Conservation (phyloP, 2,888 invertebrate genomes). For the Micropterix aruncella region DNA sequence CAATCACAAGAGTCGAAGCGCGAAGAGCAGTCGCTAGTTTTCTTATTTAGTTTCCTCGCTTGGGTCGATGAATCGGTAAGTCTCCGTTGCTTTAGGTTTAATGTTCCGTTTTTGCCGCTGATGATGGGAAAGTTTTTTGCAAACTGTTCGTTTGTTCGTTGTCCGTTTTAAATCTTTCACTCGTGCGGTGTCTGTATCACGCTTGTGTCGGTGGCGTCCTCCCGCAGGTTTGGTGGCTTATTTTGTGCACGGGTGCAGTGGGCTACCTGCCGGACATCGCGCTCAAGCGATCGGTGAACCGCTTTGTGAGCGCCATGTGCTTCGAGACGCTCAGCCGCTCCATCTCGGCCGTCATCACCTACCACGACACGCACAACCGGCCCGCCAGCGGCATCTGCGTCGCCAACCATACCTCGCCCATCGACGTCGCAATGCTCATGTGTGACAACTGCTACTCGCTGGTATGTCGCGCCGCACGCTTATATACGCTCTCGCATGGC, state of each 20-base stretch:
- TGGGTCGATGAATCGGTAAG: too few species aligned
- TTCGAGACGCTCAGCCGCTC: constrained; percentile 88
- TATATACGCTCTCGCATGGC: too few species aligned
- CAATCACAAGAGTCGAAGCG: too few species aligned
- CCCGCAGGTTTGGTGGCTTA: constrained; percentile 73
- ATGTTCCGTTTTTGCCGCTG: too few species aligned
- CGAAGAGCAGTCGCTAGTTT: too few species aligned
- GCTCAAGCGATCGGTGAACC: constrained; percentile 67
- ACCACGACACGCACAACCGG: constrained; percentile 75
- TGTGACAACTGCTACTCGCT: constrained; percentile 95
- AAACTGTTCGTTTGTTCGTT: too few species aligned
- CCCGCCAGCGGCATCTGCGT: constrained; percentile 85
- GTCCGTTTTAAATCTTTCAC: too few species aligned
- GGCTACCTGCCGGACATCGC: constrained; percentile 69
- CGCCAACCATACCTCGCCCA: constrained; percentile 98
- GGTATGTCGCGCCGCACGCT: constrained; percentile 48
- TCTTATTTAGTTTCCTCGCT: too few species aligned
- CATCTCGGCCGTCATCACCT: constrained; percentile 76
- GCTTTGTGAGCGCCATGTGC: constrained; percentile 71
- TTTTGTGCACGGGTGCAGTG: constrained; percentile 72
- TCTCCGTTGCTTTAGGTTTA: too few species aligned
- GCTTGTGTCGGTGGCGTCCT: constrained; percentile 1
- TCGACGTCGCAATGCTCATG: constrained; percentile 92
- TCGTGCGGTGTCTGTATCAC: neutral
- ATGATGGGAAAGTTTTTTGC: too few species aligned